Base-by-base conservation (phyloP, 1,140 invertebrate genomes). In the Ips nitidus region DNA sequence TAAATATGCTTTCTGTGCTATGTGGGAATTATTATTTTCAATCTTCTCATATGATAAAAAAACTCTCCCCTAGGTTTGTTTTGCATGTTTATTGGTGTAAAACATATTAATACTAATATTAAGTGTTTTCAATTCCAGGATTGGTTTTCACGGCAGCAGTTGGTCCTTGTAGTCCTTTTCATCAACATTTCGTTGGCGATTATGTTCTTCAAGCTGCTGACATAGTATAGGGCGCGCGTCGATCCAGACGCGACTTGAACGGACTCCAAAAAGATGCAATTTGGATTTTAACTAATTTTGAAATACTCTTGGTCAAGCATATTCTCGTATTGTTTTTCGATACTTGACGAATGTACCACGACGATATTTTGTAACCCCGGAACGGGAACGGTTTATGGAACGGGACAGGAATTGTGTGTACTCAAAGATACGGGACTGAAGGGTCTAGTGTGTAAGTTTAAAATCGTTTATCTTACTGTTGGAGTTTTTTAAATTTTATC, bases 191-290 rank as follows among this genome's bases (percentile, higher is more conserved):
- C 94, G 75, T 85, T 98, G 86, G 95, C 94, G 79, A 91, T 97
- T 82, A 94, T 98, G 89, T 98, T 98, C 85, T 94, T 97, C 87
- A 97, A 98, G 83, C 86, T 98, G 83, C 86, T 97, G 73, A 95
- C 94, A 89, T 95, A 93, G 90, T 78, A 78, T 71, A 77, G 69
- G 77, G 56, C 74, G 62, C 45, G 75, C 76, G 78, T 78, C 70
- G 45, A 53, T 41, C 59, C 68, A 38, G 75, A 75, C 76, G 75
- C 75, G 50, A 55, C 59, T 62, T 63, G 59, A 69, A 41, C 40
- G n/a, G 52, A 60, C 47, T 22, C 22, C 22, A 22, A 66, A 58
- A 41, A 65, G 36, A 50, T 40, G 22, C 6, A 62, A 62, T 36
- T 61, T 61, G 41, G 38, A 50, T 62, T 62, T 50, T 39, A n/a